Conservation (phyloP, 1,140 invertebrate species). For the Drosophila littoralis region DNA sequence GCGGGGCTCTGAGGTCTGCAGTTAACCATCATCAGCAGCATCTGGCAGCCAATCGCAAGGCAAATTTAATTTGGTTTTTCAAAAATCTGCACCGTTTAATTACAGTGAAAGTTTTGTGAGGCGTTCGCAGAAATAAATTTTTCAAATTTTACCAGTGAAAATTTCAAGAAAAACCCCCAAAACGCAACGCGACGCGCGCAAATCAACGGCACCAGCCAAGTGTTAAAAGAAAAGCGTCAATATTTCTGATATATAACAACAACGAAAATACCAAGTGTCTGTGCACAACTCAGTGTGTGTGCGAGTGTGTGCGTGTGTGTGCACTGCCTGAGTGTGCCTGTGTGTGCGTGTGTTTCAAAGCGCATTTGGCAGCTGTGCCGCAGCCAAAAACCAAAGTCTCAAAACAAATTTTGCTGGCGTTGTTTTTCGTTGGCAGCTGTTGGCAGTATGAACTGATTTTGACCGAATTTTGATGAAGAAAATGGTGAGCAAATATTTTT, state of each 20-base stretch:
- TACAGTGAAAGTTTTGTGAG: constrained; percentile 74
- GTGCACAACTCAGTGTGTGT: constrained; percentile 43
- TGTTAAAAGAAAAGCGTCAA: constrained; percentile 65
- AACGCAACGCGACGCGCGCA: constrained; percentile 53
- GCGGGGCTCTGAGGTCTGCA: constrained; percentile 21
- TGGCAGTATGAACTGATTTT: constrained; percentile 83
- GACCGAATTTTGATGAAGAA: constrained; percentile 74
- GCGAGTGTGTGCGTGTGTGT: constrained; percentile 41
- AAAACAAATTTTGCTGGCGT: constrained; percentile 67
- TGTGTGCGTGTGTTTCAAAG: constrained; percentile 55
- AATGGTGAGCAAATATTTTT: constrained; percentile 72
- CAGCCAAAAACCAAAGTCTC: constrained; percentile 49
- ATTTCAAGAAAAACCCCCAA: constrained; percentile 49
- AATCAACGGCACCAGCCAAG: constrained; percentile 55
- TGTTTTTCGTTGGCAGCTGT: constrained; percentile 76
- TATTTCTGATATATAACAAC: constrained; percentile 53
- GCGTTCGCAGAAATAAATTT: constrained; percentile 29
- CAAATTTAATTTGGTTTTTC: constrained; percentile 23
- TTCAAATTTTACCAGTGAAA: constrained; percentile 75
- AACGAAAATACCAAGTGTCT: constrained; percentile 52
- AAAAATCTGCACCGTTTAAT: constrained; percentile 44
- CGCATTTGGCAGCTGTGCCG: constrained; percentile 70
- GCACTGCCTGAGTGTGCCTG: constrained; percentile 44
- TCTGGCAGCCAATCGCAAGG: constrained; percentile 16
- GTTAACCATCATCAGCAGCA: constrained; percentile 17